These are phyloP conservation scores for Hepsetus odoe DNA, from an alignment of 2,113 vertebrate genomes.

Conservation along the genomic window DNA sequence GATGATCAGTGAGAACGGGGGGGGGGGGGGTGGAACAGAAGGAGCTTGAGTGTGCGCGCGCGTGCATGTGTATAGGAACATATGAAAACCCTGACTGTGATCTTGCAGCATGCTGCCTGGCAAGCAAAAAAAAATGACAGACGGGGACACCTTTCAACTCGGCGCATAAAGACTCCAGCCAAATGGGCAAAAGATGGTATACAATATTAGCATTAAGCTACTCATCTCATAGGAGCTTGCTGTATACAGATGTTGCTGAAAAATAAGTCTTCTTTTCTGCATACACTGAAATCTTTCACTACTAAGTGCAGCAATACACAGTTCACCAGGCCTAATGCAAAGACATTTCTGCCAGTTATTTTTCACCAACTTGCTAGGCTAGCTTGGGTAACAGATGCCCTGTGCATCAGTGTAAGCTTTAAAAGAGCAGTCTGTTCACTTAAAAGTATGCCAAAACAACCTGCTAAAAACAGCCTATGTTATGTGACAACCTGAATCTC, in stretches of 20 bases:
- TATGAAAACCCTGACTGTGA: slow-evolving; percentile 33
- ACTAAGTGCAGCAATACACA: background rate
- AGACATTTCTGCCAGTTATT: background rate
- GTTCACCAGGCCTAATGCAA: background rate
- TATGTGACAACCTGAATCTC: background rate
- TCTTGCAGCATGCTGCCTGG: slow-evolving; percentile 27
- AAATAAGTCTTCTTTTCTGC: background rate
- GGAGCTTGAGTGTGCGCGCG: background rate
- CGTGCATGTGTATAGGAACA: slow-evolving; percentile 1
- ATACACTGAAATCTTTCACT: background rate
- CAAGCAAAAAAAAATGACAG: slow-evolving; percentile 22
- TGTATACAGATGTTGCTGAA: slow-evolving; percentile 81
- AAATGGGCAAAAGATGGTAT: slow-evolving; percentile 82
- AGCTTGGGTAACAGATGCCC: slow-evolving; percentile 10
- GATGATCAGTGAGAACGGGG: background rate
- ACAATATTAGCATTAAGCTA: slow-evolving; percentile 60
- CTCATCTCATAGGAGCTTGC: slow-evolving; percentile 66
- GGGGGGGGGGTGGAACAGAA: slow-evolving; percentile 10
- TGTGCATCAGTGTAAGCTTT: background rate
- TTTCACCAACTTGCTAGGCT: background rate
- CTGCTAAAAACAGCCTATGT: background rate
- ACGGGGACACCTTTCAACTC: slow-evolving; percentile 47
- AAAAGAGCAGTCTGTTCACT: background rate
- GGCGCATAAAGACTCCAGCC: slow-evolving; percentile 70
- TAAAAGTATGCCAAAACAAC: background rate